Conservation (phyloP, 2,797 vertebrate genomes). For the Rhincodon typus region DNA sequence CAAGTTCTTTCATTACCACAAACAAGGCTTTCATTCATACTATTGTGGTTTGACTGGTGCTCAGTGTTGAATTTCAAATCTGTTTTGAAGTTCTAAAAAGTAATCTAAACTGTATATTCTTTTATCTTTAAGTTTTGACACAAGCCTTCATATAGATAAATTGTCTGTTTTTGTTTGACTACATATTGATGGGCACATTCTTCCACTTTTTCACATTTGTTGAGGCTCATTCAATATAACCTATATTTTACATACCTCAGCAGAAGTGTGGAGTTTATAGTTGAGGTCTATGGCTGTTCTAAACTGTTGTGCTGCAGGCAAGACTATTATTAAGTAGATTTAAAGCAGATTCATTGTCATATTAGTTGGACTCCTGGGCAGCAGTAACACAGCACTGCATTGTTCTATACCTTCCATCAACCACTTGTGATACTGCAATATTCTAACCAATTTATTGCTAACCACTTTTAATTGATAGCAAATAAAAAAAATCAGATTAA, state of each 20-base stretch:
- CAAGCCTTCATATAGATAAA: not conserved
- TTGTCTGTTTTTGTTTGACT: not conserved
- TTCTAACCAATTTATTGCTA: not conserved
- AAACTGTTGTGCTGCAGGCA: conserved; percentile 32
- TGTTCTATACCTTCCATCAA: not conserved
- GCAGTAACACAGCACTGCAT: not conserved
- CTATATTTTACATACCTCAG: conserved; percentile 22
- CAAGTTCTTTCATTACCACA: not conserved
- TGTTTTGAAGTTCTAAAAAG: conserved; percentile 16
- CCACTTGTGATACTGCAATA: not conserved
- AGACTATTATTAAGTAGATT: not conserved
- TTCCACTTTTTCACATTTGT: not conserved
- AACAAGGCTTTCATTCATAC: not conserved
- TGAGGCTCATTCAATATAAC: not conserved
- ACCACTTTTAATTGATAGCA: not conserved
- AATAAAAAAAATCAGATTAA: not conserved
- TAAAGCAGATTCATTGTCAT: conserved; percentile 16
- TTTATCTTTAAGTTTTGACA: not conserved
- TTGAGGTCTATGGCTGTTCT: not conserved
- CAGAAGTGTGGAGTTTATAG: not conserved
- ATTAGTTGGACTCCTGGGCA: not conserved
- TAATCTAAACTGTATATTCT: not conserved
- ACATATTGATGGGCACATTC: not conserved
- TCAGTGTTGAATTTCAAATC: conserved; percentile 11
- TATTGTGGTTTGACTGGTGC: not conserved